These are phyloP conservation scores for Drosophila pruinosa DNA, from an alignment of 1,140 invertebrate genomes.

Conservation along the genomic window DNA sequence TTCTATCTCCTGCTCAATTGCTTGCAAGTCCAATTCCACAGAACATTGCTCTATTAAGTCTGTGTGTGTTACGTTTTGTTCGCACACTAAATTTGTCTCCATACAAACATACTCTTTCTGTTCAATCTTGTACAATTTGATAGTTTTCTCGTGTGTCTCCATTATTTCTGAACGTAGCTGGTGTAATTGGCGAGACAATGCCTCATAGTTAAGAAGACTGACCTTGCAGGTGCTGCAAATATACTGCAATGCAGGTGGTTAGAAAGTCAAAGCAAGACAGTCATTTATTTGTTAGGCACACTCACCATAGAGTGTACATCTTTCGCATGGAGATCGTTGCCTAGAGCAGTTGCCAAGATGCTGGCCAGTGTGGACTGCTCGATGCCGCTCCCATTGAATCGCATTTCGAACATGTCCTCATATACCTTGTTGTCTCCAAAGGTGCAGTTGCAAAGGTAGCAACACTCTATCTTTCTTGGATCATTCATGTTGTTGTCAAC, in stretches of 20 bases:
- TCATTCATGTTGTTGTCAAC: not conserved
- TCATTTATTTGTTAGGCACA: not conserved
- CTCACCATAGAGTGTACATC: constrained; percentile 21
- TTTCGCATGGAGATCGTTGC: not conserved
- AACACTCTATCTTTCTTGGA: not conserved
- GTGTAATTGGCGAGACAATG: not conserved
- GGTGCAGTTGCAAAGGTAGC: constrained; percentile 26
- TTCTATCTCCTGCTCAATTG: no score
- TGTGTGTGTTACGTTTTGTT: no score
- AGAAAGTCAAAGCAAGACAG: no score
- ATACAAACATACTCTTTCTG: no score
- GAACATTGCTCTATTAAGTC: not conserved
- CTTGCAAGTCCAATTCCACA: not conserved
- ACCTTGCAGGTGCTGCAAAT: constrained; percentile 40
- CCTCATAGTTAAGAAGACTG: constrained; percentile 24
- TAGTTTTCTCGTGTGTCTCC: not conserved
- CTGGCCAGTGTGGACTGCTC: constrained; percentile 8
- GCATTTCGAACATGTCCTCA: constrained; percentile 30
- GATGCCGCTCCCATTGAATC: not conserved
- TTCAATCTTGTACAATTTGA: not conserved
- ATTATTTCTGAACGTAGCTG: constrained; percentile 5
- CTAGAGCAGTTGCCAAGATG: constrained; percentile 12
- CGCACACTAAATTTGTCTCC: no score
- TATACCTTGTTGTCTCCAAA: constrained; percentile 22
- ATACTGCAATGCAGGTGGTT: not conserved